Conservation (phyloP, 2,797 vertebrate species). For the Manis javanica region DNA sequence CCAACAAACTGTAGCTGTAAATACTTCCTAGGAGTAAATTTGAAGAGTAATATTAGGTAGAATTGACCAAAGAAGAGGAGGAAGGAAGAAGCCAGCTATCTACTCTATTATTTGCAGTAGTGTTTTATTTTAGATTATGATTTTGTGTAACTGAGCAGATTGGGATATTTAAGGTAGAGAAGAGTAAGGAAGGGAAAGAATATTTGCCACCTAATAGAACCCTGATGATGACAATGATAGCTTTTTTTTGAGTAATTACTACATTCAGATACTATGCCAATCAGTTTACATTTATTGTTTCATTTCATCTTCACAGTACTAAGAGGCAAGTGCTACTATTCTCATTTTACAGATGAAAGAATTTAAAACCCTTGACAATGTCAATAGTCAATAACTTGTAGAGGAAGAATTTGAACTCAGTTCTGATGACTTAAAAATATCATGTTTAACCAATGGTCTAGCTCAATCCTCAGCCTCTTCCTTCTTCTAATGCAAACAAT, state of each 20-base stretch:
- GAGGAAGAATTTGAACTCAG: neutral
- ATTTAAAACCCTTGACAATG: neutral
- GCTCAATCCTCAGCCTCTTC: neutral
- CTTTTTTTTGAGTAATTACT: neutral
- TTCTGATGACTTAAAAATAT: slow-evolving; percentile 24
- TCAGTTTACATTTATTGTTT: neutral
- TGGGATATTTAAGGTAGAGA: neutral
- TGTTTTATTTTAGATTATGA: neutral
- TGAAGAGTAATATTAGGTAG: neutral
- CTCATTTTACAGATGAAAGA: slow-evolving; percentile 35
- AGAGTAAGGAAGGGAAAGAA: neutral
- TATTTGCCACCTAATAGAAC: neutral
- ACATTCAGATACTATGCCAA: neutral
- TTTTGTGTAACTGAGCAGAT: neutral
- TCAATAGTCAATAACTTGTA: neutral
- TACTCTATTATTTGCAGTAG: neutral
- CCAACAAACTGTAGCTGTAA: neutral
- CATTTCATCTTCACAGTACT: neutral
- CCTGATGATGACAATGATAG: neutral
- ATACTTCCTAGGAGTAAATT: neutral
- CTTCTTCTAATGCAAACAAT: neutral
- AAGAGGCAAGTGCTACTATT: neutral
- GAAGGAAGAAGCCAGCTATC: neutral
- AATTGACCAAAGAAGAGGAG: neutral
- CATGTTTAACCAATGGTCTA: slow-evolving; percentile 2